Evolutionary conservation across 2,113 vertebrate genomes (phyloP).

Genomic region (Cygnus buccinator): DNA sequence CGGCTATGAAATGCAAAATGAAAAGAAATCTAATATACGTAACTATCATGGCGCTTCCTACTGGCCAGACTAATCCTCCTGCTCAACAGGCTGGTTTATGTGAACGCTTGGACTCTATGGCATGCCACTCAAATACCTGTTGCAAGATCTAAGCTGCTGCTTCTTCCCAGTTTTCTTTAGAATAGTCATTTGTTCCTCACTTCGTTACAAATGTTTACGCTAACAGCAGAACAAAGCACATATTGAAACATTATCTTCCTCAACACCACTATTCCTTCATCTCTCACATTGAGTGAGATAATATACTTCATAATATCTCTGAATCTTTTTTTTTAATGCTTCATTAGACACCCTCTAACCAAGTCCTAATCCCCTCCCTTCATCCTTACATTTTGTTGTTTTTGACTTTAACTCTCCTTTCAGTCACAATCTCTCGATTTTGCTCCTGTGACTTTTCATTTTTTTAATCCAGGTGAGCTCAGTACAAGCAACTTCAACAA

Average conservation of each 20-base stretch:
- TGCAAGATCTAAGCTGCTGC: background rate
- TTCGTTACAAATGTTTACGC: background rate
- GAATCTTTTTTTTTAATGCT: background rate
- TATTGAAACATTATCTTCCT: background rate
- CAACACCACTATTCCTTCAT: background rate
- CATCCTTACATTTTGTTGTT: background rate
- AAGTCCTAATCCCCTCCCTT: background rate
- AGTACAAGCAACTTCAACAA: background rate
- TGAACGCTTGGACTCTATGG: rapidly evolving
- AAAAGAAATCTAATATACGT: background rate
- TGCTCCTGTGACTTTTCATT: background rate
- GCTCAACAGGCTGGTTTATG: background rate
- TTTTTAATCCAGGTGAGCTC: background rate
- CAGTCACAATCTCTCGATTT: background rate
- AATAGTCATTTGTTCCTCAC: background rate
- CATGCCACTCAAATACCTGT: background rate
- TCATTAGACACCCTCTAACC: too few relatives aligned
- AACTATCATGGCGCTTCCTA: background rate
- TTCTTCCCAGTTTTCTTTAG: background rate
- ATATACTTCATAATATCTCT: background rate
- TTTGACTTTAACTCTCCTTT: background rate
- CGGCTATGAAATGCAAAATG: background rate
- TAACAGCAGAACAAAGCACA: background rate
- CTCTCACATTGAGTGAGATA: too few relatives aligned
- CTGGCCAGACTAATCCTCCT: background rate